Conservation (phyloP, 2,888 invertebrate species). For the Cordylochernes scorpioides region DNA sequence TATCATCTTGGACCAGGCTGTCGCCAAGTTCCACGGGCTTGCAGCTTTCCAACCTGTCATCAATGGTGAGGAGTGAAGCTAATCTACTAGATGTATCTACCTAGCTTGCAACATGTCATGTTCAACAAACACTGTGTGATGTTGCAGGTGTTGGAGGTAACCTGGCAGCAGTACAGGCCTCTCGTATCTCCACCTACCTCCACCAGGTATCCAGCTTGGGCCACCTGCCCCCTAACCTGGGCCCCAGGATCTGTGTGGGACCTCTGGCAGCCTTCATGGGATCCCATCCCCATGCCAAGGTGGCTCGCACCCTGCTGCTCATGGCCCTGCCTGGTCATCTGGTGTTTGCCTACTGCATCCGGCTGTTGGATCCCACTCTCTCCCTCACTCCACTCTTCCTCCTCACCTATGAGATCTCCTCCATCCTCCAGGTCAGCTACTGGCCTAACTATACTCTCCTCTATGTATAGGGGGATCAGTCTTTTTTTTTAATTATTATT, state of each 20-base stretch:
- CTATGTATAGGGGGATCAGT: too few relatives aligned
- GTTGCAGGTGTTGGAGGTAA: slow-evolving; percentile 49
- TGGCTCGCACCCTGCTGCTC: slow-evolving; percentile 40
- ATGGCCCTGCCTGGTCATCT: slow-evolving; percentile 75
- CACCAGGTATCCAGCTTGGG: slow-evolving; percentile 11
- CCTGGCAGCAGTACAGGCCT: slow-evolving; percentile 74
- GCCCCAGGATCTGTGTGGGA: slow-evolving; percentile 32
- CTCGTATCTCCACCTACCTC: slow-evolving; percentile 33
- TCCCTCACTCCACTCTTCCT: slow-evolving; percentile 55
- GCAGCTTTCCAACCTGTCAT: slow-evolving; percentile 76
- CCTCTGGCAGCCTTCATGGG: slow-evolving; percentile 52
- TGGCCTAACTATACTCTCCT: too few relatives aligned
- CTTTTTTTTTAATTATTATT: too few relatives aligned
- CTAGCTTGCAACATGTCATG: too few relatives aligned
- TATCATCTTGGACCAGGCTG: slow-evolving; percentile 57
- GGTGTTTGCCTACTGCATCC: slow-evolving; percentile 63
- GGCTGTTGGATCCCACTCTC: slow-evolving; percentile 52
- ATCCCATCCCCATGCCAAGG: slow-evolving; percentile 35
- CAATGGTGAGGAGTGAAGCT: slow-evolving; percentile 38
- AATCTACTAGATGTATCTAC: too few relatives aligned
- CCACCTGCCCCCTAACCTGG: slow-evolving; percentile 19
- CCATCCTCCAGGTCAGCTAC: slow-evolving; percentile 31
- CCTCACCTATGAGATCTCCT: slow-evolving; percentile 44
- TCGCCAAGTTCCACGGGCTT: slow-evolving; percentile 51
- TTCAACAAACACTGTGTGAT: background rate